Evolutionary conservation across 1,140 invertebrate species (phyloP).

Genomic region (Drosophila orosa): DNA sequence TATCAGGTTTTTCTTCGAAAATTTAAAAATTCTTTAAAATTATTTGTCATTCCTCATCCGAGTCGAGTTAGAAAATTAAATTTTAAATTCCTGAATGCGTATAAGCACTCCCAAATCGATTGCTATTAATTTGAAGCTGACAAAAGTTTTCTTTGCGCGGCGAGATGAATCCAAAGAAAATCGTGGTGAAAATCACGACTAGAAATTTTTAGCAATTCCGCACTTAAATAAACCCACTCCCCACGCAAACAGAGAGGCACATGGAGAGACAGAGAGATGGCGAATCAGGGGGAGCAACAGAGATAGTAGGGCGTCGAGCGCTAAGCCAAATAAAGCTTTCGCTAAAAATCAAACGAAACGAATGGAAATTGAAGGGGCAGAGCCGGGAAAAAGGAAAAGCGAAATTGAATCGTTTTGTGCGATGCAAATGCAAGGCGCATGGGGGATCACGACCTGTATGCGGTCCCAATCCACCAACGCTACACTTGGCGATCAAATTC

Average conservation of each 20-base stretch:
- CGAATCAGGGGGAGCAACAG: neutral
- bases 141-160: conserved; percentile 20
- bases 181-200: conserved; percentile 18
- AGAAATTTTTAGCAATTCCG: conserved; percentile 41
- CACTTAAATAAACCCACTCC: conserved; percentile 43
- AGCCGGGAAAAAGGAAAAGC: conserved; percentile 42
- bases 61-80: conserved; percentile 2
- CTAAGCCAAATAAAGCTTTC: conserved; percentile 68
- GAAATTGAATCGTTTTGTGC: conserved; percentile 59
- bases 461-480: conserved; percentile 6
- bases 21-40: neutral
- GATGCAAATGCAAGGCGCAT: conserved; percentile 43
- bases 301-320: conserved; percentile 19
- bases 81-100: neutral
- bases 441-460: conserved; percentile 28
- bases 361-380: conserved; percentile 18
- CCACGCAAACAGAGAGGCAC: conserved; percentile 10
- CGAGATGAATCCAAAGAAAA: neutral
- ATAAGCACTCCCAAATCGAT: conserved; percentile 16
- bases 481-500: neutral
- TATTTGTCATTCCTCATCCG: neutral
- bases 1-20: neutral
- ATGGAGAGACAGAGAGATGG: conserved; percentile 1
- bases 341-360: conserved; percentile 65
- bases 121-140: conserved; percentile 29